Evolutionary conservation across 1,140 invertebrate genomes (phyloP), one percentile per base, ranked within the genome.

Genomic region (Aplysia californica): DNA sequence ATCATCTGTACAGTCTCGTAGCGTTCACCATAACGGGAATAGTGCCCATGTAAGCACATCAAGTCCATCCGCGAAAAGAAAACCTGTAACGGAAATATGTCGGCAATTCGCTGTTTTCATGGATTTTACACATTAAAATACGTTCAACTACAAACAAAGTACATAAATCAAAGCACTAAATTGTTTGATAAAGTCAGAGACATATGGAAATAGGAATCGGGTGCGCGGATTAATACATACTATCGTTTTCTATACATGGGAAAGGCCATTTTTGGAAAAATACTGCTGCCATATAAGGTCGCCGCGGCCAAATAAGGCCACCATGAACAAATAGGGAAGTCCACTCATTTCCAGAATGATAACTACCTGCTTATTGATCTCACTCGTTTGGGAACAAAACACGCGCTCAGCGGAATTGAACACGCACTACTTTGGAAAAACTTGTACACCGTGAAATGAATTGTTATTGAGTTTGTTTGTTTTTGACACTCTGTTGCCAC

Each of bases 261-360:
- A 39, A 36, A 41, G 3, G 33, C 56, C 71, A 61, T 41, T 64
- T 41, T 41, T 38, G 71, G 59, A 23, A 64, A 21, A 39, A 39
- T 26, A 36, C 1, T 0, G 31, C 10, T 61, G 80, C 87, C 85
- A 87, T 84, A 87, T 88, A 86, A 84, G 87, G 86, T 81, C 82
- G 83, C 75, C 79, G 84, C 66, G 80, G 82, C 87, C 87, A 86
- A 86, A 88, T 88, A 87, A 84, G 86, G 87, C 69, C 69, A 71
- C 35, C 20, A 71, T 71, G 69, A 21, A 41, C 69, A 71, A 71
- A 71, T 71, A 71, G 44, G 69, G 69, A 71, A 33, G 29, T 71
- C 6, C 58, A 10, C 29, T 18, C 29, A 18, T 31, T 61, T n/a
- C n/a, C n/a, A n/a, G n/a, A n/a, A n/a, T n/a, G n/a, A n/a, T n/a